These are phyloP conservation scores for Haliaeetus leucogaster DNA, from an alignment of 2,113 vertebrate species.

Conservation along the genomic window DNA sequence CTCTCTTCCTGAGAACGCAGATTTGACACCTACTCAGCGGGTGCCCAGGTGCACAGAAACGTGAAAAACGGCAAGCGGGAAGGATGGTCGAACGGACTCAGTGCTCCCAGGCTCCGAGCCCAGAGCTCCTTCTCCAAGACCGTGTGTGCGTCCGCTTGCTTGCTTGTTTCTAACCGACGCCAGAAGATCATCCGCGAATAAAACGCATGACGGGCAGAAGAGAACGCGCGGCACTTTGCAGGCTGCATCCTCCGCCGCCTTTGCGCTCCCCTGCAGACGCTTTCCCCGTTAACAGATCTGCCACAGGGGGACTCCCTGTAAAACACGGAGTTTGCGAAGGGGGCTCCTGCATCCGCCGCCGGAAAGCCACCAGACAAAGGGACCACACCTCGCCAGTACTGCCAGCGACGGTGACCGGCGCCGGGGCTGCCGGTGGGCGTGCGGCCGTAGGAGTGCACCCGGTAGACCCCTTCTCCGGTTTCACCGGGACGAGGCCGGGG, in stretches of 20 bases:
- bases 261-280: neutral
- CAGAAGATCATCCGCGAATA: neutral
- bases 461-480: neutral
- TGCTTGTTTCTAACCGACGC: neutral
- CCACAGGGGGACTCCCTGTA: conserved; percentile 2
- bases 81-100: neutral
- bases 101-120: neutral
- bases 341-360: neutral
- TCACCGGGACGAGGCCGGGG: fast-evolving
- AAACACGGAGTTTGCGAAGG: neutral
- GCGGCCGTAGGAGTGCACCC: fast-evolving
- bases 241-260: neutral
- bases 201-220: neutral
- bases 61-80: fast-evolving
- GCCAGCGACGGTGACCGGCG: fast-evolving
- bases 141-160: fast-evolving
- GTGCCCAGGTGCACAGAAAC: neutral
- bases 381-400: neutral
- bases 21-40: neutral
- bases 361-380: conserved; percentile 17
- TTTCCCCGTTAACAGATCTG: neutral
- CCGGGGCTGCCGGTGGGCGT: fast-evolving
- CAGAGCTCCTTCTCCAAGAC: neutral
- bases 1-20: neutral
- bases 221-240: fast-evolving